Evolutionary conservation across 1,140 invertebrate genomes (phyloP).

Genomic region (Camponotus pennsylvanicus): DNA sequence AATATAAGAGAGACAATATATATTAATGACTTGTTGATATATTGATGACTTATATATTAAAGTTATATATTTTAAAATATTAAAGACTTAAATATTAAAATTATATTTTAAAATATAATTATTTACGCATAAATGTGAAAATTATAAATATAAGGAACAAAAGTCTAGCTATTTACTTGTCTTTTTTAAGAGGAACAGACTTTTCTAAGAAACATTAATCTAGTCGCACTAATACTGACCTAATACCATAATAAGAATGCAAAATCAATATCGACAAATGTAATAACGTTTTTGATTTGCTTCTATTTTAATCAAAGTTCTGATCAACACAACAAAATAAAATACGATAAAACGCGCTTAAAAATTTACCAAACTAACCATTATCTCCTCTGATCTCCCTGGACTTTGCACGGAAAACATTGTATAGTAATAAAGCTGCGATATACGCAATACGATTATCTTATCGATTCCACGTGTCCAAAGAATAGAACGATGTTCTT

Average conservation of each 20-base stretch:
- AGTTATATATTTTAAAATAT: too few relatives aligned
- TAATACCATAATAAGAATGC: neutral
- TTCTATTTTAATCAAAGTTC: neutral
- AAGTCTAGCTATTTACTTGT: neutral
- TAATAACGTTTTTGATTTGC: neutral
- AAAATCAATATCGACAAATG: conserved; percentile 22
- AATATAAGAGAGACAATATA: too few relatives aligned
- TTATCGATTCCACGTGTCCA: conserved; percentile 9
- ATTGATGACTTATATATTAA: too few relatives aligned
- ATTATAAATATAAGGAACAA: conserved; percentile 4
- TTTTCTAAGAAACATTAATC: neutral
- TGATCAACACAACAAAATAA: neutral
- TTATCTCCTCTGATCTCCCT: neutral
- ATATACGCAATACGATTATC: conserved; percentile 22
- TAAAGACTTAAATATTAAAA: too few relatives aligned
- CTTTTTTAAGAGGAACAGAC: conserved; percentile 7
- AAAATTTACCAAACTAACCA: neutral
- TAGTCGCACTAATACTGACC: neutral
- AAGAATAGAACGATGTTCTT: neutral
- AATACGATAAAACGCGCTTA: neutral
- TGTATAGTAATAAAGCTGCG: neutral
- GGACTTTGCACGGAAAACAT: conserved; percentile 10
- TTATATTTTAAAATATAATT: too few relatives aligned
- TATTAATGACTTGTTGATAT: too few relatives aligned
- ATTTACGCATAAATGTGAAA: neutral